These are phyloP conservation scores for Glandiceps talaboti DNA, from an alignment of 53 echinoderm and acorn worm species.

Conservation along the genomic window DNA sequence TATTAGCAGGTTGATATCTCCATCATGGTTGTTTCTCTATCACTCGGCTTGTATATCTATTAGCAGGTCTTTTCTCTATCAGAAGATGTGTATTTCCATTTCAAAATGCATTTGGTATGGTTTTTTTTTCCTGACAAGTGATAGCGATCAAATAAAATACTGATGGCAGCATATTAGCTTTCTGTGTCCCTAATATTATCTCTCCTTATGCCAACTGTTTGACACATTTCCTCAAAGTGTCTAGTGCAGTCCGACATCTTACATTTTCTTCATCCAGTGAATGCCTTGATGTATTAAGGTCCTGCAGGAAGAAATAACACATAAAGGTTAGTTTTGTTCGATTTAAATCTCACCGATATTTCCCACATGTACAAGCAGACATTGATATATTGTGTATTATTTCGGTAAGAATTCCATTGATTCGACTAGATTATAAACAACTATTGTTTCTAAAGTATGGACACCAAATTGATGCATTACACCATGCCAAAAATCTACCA, in stretches of 20 bases:
- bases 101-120: not conserved
- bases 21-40: no score
- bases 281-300: not conserved
- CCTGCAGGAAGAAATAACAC: not conserved
- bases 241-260: not conserved
- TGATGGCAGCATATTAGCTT: not conserved
- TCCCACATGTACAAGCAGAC: not conserved
- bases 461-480: no score
- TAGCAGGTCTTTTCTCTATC: no score
- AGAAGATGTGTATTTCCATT: no score
- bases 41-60: no score
- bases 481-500: no score
- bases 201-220: not conserved
- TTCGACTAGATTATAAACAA: no score
- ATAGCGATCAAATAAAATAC: no score
- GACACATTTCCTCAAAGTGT: not conserved
- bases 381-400: not conserved
- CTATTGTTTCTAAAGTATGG: no score
- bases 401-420: not conserved
- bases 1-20: no score
- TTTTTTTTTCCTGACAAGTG: not conserved
- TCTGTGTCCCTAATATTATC: not conserved
- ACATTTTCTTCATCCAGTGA: not conserved
- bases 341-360: no score
- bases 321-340: no score